These are phyloP conservation scores for Phyllostomus discolor DNA, from an alignment of 2,113 vertebrate species.

Conservation along the genomic window DNA sequence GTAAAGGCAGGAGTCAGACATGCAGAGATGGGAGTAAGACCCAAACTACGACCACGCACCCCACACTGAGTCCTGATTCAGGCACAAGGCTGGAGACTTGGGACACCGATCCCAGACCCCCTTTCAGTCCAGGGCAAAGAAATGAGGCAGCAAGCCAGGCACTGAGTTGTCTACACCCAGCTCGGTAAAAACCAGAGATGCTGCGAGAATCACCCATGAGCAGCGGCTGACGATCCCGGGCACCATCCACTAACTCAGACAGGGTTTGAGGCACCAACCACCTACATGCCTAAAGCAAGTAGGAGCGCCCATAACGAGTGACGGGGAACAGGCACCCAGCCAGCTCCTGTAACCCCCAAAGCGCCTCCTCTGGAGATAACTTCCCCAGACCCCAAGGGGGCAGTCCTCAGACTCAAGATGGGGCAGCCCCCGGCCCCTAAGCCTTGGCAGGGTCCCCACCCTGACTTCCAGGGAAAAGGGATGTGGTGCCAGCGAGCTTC, in stretches of 20 bases:
- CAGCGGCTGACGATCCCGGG: background rate
- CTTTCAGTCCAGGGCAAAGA: background rate
- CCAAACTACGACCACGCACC: background rate
- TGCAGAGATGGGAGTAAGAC: background rate
- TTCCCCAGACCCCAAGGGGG: slow-evolving; percentile 61
- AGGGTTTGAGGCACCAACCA: background rate
- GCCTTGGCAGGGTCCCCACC: background rate
- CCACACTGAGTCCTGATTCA: background rate
- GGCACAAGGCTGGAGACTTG: background rate
- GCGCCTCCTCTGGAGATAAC: slow-evolving; percentile 25
- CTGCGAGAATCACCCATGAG: background rate
- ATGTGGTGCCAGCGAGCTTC: background rate
- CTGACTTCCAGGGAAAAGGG: slow-evolving; percentile 29
- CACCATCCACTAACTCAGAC: background rate
- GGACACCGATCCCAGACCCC: background rate
- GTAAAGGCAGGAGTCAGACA: background rate
- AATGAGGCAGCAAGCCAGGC: background rate
- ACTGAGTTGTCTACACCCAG: background rate
- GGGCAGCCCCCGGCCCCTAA: background rate
- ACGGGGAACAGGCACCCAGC: background rate
- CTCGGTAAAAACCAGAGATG: background rate
- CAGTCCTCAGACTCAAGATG: slow-evolving; percentile 46
- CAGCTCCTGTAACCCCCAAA: background rate
- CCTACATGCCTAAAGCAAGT: background rate
- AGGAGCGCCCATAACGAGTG: background rate